Conservation (phyloP, 2,113 vertebrate genomes). For the Scatophagus argus region DNA sequence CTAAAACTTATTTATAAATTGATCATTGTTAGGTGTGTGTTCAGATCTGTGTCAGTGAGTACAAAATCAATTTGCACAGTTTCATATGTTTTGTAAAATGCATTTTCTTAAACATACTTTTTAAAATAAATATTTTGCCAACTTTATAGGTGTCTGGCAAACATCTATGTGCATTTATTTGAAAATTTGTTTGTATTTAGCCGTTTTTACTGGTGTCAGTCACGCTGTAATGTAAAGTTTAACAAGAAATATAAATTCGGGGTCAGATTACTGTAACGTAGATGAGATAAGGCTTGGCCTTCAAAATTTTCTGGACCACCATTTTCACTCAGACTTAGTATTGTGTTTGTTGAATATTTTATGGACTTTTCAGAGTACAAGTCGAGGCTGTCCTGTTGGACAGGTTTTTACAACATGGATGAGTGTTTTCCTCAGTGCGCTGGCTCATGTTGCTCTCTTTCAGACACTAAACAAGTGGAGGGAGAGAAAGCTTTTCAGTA, state of each 20-base stretch:
- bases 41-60: not conserved
- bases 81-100: not conserved
- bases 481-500: conserved; percentile 40
- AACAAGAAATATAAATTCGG: not conserved
- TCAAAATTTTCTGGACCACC: not conserved
- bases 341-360: conserved; percentile 16
- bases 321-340: not conserved
- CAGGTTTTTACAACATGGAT: conserved; percentile 39
- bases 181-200: not conserved
- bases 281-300: not conserved
- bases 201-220: not conserved
- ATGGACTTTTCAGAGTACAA: not conserved
- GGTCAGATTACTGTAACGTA: not conserved
- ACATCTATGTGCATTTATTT: not conserved
- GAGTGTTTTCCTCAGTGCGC: conserved; percentile 21
- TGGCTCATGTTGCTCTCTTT: conserved; percentile 55
- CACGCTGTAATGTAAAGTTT: not conserved
- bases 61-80: not conserved
- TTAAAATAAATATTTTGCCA: conserved; percentile 11
- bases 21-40: not conserved
- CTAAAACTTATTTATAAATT: not conserved
- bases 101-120: conserved; percentile 21
- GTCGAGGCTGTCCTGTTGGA: conserved; percentile 24
- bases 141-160: not conserved
- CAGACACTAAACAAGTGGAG: conserved; percentile 5